Conservation (phyloP, 2,888 invertebrate species). For the Troides oblongomaculatus region DNA sequence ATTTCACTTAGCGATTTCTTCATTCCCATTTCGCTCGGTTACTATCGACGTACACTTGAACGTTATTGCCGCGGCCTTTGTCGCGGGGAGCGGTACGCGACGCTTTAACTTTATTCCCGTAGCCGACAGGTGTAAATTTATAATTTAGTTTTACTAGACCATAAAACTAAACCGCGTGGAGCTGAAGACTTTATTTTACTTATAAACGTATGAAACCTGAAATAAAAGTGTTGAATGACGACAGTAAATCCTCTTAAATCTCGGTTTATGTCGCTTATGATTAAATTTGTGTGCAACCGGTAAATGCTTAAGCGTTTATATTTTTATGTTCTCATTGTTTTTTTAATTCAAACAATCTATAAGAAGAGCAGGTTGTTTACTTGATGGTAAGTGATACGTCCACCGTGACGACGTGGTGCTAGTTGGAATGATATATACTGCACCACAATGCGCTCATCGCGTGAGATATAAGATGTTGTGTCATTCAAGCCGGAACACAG, state of each 20-base stretch:
- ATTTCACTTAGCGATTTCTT: slow-evolving; percentile 52
- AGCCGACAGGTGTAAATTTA: slow-evolving; percentile 42
- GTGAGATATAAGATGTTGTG: no score
- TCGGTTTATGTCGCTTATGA: slow-evolving; percentile 26
- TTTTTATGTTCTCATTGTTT: neutral
- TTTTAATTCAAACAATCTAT: no score
- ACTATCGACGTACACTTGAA: slow-evolving; percentile 24
- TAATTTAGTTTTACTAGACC: slow-evolving; percentile 35
- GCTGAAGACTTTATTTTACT: slow-evolving; percentile 30
- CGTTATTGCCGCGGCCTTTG: slow-evolving; percentile 36
- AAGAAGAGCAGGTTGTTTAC: no score
- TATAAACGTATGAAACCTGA: slow-evolving; percentile 31
- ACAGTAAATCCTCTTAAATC: slow-evolving; percentile 29
- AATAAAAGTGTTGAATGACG: slow-evolving; percentile 28
- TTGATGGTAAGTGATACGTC: no score
- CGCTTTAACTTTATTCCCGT: slow-evolving; percentile 22
- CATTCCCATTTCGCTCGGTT: slow-evolving; percentile 24
- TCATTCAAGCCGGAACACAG: no score
- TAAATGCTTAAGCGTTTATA: neutral
- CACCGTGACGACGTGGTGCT: no score
- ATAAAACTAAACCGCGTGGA: slow-evolving; percentile 29
- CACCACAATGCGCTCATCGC: no score
- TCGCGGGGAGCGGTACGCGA: slow-evolving; percentile 32
- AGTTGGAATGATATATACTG: no score
- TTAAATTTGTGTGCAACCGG: slow-evolving; percentile 37